These are phyloP conservation scores for Odontomyia ornata DNA, from an alignment of 2,888 invertebrate genomes.

Conservation along the genomic window DNA sequence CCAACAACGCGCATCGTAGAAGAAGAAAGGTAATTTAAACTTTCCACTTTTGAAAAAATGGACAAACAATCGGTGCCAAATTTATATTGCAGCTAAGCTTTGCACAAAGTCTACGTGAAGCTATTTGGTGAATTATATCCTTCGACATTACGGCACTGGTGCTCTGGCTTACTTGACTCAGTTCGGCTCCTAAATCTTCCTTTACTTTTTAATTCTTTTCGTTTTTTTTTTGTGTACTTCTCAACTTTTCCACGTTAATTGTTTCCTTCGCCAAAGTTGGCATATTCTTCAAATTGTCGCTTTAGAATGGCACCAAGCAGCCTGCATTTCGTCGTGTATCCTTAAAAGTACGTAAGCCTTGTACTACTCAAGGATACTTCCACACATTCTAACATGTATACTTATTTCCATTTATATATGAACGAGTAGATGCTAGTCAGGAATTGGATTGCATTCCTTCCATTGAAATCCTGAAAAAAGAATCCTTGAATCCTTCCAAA, in stretches of 20 bases:
- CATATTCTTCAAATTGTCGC: slow-evolving; percentile 46
- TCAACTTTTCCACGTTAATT: slow-evolving; percentile 46
- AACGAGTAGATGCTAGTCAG: not conserved
- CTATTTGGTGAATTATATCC: slow-evolving; percentile 35
- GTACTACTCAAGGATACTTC: not conserved
- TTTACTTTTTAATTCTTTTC: slow-evolving; percentile 6
- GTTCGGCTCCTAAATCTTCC: slow-evolving; percentile 31
- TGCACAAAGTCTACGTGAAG: not conserved
- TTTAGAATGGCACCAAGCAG: slow-evolving; percentile 32
- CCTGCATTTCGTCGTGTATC: not conserved
- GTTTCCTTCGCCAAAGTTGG: slow-evolving; percentile 49
- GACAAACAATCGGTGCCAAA: slow-evolving; percentile 47
- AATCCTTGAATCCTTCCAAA: slow-evolving; percentile 36
- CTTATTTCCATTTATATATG: not conserved
- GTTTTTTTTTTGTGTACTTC: not conserved
- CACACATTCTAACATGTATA: slow-evolving; percentile 1
- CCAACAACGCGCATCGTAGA: not conserved
- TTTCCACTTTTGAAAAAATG: slow-evolving; percentile 29
- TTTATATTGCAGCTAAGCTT: slow-evolving; percentile 45
- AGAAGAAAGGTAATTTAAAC: slow-evolving; percentile 35
- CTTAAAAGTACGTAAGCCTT: slow-evolving; percentile 5
- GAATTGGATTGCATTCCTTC: slow-evolving; percentile 34
- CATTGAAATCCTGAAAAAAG: slow-evolving; percentile 13
- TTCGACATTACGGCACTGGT: not conserved
- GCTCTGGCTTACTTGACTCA: no score